phyloP scores from a whole-genome alignment of 1,140 invertebrate species.

The Tetragnatha versicolor region DNA sequence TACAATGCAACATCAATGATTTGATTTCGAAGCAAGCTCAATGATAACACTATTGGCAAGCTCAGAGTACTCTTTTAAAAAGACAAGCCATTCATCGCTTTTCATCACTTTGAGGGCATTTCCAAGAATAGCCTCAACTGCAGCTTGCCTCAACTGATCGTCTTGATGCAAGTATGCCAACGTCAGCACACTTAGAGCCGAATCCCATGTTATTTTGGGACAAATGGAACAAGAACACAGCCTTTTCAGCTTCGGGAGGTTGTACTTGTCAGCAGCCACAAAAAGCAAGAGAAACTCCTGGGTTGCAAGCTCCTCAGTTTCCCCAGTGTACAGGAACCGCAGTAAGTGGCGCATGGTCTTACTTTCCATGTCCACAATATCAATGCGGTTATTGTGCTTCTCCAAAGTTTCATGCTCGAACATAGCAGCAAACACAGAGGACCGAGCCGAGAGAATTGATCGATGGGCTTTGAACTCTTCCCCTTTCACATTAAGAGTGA shows the following conservation, averaged over 20 bases:
- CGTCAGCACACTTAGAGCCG: slow-evolving; percentile 10
- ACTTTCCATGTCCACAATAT: slow-evolving; percentile 45
- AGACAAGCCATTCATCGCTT: slow-evolving; percentile 24
- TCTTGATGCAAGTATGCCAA: slow-evolving; percentile 4
- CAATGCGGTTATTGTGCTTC: slow-evolving; percentile 31
- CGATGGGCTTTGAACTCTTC: slow-evolving; percentile 56
- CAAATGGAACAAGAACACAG: slow-evolving; percentile 13
- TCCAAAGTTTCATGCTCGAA: slow-evolving; percentile 57
- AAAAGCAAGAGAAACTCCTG: background rate
- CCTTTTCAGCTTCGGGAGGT: slow-evolving; percentile 12
- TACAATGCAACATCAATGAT: no score
- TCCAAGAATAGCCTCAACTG: background rate
- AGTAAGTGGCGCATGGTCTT: slow-evolving; percentile 46
- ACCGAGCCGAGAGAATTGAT: slow-evolving; percentile 58
- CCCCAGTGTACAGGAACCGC: slow-evolving; percentile 49
- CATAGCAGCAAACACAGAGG: slow-evolving; percentile 59
- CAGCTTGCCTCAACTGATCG: slow-evolving; percentile 29
- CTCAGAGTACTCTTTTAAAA: slow-evolving; percentile 30
- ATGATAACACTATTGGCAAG: slow-evolving; percentile 33
- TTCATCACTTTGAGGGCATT: slow-evolving; percentile 34
- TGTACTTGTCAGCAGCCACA: slow-evolving; percentile 29
- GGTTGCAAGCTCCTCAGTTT: background rate
- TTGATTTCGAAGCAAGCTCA: slow-evolving; percentile 11
- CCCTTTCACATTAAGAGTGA: slow-evolving; percentile 16
- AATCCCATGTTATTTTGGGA: background rate